Percentiles rank a stretch among this genome's conserved stretches.
phyloP scores from a whole-genome alignment of 2,888 invertebrate genomes.

The Polyommatus icarus region DNA sequence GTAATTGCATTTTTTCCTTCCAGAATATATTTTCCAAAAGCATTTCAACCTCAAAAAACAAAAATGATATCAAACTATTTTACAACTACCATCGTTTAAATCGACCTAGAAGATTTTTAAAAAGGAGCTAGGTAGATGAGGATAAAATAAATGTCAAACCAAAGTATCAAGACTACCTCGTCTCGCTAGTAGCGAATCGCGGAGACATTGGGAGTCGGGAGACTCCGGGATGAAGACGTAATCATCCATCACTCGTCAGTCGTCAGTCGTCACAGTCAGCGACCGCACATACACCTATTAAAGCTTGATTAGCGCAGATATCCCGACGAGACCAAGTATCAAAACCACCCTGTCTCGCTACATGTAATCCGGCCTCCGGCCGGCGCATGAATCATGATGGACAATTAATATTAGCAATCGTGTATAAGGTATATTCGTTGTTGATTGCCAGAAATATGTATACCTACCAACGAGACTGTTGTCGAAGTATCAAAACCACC shows the following conservation, averaged over 20 bases:
- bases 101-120: no score
- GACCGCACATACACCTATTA: slow-evolving; percentile 63
- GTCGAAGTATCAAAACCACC: neutral
- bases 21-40: no score
- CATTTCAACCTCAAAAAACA: no score
- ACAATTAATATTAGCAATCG: no score
- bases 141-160: neutral
- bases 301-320: slow-evolving; percentile 23
- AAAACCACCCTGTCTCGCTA: slow-evolving; percentile 8
- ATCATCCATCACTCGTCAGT: slow-evolving; percentile 71
- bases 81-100: no score
- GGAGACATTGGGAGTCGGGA: slow-evolving; percentile 36
- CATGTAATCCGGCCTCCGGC: neutral
- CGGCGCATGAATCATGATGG: no score
- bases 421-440: no score
- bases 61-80: no score
- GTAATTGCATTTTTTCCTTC: no score
- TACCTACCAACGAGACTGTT: neutral
- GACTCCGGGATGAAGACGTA: slow-evolving; percentile 62
- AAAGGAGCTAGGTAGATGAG: no score
- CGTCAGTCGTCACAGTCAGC: slow-evolving; percentile 56
- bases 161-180: slow-evolving; percentile 36
- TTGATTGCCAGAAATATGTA: no score
- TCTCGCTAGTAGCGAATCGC: slow-evolving; percentile 37
- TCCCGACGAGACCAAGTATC: slow-evolving; percentile 11